These are phyloP conservation scores for Cryptotermes secundus DNA, from an alignment of 1,140 invertebrate species.

Conservation along the genomic window DNA sequence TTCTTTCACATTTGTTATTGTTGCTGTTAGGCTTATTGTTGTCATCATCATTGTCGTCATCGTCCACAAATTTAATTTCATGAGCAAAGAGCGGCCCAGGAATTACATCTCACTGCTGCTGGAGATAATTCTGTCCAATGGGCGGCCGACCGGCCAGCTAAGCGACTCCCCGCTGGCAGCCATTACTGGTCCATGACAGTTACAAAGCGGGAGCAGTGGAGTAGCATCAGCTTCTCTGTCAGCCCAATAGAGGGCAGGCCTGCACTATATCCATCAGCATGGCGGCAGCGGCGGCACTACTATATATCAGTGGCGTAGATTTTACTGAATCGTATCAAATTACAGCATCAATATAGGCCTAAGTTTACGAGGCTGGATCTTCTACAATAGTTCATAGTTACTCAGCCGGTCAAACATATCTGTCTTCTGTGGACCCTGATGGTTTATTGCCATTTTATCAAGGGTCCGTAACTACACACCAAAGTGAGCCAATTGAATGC, in stretches of 20 bases:
- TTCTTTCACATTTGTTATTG: too few relatives aligned
- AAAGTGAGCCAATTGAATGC: too few relatives aligned
- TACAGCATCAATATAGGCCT: too few relatives aligned
- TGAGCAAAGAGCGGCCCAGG: neutral
- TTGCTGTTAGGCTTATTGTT: too few relatives aligned
- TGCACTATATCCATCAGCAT: constrained; percentile 5
- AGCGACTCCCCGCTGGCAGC: constrained; percentile 26
- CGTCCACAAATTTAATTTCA: neutral
- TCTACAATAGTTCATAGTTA: too few relatives aligned
- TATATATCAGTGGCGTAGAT: neutral
- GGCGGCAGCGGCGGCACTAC: neutral
- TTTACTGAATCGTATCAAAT: too few relatives aligned
- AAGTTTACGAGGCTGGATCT: too few relatives aligned
- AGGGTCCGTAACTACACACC: too few relatives aligned
- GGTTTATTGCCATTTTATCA: too few relatives aligned
- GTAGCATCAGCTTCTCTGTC: neutral
- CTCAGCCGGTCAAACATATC: too few relatives aligned
- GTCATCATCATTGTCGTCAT: neutral
- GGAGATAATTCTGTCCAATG: constrained; percentile 25
- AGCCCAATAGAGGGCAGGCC: constrained; percentile 9
- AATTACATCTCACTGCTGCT: neutral
- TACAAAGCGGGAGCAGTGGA: constrained; percentile 20
- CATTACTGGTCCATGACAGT: constrained; percentile 29
- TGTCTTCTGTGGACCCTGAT: too few relatives aligned
- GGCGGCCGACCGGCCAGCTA: neutral